Base-by-base conservation (phyloP, 2,888 invertebrate genomes). In the Nesidiocoris tenuis region DNA sequence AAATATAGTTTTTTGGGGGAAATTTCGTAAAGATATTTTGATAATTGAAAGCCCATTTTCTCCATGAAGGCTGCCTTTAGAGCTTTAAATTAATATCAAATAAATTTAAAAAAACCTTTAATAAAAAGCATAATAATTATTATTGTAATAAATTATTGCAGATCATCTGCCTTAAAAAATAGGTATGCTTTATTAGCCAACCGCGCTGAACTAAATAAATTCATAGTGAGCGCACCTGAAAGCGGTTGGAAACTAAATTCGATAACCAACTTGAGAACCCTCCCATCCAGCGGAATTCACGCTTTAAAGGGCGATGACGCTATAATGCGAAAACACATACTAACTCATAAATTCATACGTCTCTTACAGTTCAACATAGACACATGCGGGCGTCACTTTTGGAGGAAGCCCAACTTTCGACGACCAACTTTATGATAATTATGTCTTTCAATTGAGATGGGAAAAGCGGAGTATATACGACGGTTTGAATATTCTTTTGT, bases 401-500 rank as follows among this genome's bases (percentile, higher is more conserved):
- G 39, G 12, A 39, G 39, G 39, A 39, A 39, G 12, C 39, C 39
- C 12, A 39, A 39, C 39, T 39, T 12, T 39, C 5, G 25, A 39
- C 17, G 39, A 39, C 65, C 39, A 65, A 65, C 65, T 65, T 65
- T 24, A 24, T 65, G 65, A 65, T 65, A 18, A 39, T 65, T 65
- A 65, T 65, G 65, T 65, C 39, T 65, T 25, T 65, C 25, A 18
- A 65, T 65, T 39, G 65, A 25, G 65, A 18, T 25, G 5, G 2
- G 39, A 12, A 39, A 39, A 12, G 5, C 5, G 5, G 3, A 12
- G 39, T 7, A 12, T 39, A 12, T 12, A 12, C 3, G 39, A 39
- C 39, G 39, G 39, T 39, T 70, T 70, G 57, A 59, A 59, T 54
- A 59, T 70, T 70, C 70, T 70, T 70, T 70, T 70, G 70, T 70